These are phyloP conservation scores for Hypothenemus hampei DNA, from an alignment of 1,140 invertebrate genomes.

Conservation along the genomic window DNA sequence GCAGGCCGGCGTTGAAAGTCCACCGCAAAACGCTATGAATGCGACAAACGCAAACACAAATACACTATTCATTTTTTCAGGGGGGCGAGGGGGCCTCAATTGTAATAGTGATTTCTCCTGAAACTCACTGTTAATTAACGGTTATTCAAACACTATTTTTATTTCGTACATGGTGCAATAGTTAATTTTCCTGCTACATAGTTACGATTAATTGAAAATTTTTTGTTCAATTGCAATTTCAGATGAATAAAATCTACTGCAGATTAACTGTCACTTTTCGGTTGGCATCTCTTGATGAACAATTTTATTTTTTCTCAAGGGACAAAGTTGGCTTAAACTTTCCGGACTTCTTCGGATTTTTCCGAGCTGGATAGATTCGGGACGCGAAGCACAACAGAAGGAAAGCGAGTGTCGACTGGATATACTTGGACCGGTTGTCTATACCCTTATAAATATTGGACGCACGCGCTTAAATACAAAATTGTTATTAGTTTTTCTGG, in stretches of 20 bases:
- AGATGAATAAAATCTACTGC: no score
- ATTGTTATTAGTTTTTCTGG: constrained; percentile 7
- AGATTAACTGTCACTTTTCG: no score
- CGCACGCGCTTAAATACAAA: constrained; percentile 10
- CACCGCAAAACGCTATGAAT: constrained; percentile 42
- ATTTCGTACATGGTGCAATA: background rate
- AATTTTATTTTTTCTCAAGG: no score
- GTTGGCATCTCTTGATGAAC: no score
- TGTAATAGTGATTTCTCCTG: no score
- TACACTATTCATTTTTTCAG: constrained; percentile 41
- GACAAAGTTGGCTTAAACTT: no score
- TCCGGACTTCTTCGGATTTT: background rate
- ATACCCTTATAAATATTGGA: constrained; percentile 4
- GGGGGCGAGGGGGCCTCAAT: no score
- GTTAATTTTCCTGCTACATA: background rate
- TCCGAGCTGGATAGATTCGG: background rate
- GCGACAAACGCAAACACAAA: constrained; percentile 42
- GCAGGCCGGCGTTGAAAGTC: constrained; percentile 46
- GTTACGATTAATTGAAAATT: no score
- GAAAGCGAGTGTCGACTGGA: constrained; percentile 16
- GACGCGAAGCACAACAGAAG: background rate
- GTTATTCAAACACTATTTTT: background rate
- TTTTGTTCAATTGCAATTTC: no score
- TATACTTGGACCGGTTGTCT: constrained; percentile 1
- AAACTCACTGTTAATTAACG: background rate